These are phyloP conservation scores for Brachionus koreanus DNA, from an alignment of 1,140 invertebrate genomes.

Conservation along the genomic window DNA sequence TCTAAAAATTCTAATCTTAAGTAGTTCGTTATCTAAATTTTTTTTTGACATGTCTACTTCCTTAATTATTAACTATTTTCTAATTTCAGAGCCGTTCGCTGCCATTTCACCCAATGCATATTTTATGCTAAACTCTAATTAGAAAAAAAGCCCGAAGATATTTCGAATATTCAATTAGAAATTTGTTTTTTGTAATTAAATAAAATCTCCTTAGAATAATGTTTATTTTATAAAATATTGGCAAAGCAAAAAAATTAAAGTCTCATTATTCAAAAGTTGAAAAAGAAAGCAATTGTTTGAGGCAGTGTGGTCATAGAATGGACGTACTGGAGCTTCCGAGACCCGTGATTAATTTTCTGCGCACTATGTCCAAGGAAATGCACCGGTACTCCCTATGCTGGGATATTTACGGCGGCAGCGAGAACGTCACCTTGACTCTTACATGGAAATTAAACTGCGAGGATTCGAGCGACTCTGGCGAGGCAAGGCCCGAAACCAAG, in stretches of 20 bases:
- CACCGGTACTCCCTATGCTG: constrained; percentile 35
- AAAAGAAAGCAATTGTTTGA: background rate
- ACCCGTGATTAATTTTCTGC: constrained; percentile 44
- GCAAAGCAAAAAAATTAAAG: background rate
- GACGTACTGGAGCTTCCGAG: constrained; percentile 42
- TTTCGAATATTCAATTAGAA: background rate
- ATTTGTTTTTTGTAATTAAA: constrained; percentile 11
- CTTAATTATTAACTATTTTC: background rate
- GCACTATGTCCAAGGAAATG: constrained; percentile 44
- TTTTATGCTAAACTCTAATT: constrained; percentile 31
- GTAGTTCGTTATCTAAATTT: background rate
- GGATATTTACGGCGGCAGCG: constrained; percentile 43
- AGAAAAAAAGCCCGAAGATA: constrained; percentile 6
- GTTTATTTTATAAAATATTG: background rate
- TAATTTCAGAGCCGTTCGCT: background rate
- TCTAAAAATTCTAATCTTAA: background rate
- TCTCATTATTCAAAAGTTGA: background rate
- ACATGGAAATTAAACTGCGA: constrained; percentile 42
- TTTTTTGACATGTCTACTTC: background rate
- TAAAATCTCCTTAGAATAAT: constrained; percentile 14
- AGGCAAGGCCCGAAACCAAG: background rate
- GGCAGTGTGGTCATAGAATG: background rate
- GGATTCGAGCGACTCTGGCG: background rate
- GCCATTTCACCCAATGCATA: constrained; percentile 1
- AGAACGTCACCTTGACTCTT: constrained; percentile 28